Conservation (phyloP, 2,113 vertebrate species). For the Elephantulus edwardii region DNA sequence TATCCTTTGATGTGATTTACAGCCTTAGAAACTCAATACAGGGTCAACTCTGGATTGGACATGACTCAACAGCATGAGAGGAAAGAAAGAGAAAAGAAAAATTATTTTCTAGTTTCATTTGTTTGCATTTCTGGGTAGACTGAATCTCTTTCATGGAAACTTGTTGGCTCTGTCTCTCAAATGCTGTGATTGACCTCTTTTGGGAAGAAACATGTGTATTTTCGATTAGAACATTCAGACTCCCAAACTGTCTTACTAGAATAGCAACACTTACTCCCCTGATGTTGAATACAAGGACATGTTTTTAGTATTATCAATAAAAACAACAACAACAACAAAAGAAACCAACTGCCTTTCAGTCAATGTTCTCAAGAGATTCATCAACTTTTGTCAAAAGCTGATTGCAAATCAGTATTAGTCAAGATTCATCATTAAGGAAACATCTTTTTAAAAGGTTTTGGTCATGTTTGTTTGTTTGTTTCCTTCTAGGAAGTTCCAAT, state of each 20-base stretch:
- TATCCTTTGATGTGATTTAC: too few species aligned
- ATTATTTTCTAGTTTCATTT: not conserved
- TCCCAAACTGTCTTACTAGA: not conserved
- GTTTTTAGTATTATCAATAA: constrained; percentile 37
- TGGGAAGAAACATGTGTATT: not conserved
- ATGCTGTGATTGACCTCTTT: not conserved
- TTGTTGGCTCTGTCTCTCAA: not conserved
- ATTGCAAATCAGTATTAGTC: constrained; percentile 33
- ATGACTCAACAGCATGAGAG: too few species aligned
- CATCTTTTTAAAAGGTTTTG: not conserved
- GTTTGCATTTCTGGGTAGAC: not conserved
- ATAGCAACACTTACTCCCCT: not conserved
- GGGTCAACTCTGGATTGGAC: too few species aligned
- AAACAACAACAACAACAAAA: constrained; percentile 46
- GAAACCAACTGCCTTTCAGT: constrained; percentile 27
- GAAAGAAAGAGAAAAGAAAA: not conserved
- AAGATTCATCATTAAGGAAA: not conserved
- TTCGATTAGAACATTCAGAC: not conserved
- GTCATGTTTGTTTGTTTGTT: too few species aligned
- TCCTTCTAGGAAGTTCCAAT: constrained; percentile 41
- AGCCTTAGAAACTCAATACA: too few species aligned
- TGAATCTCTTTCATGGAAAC: not conserved
- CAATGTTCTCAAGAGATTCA: constrained; percentile 31
- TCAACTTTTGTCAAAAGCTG: not conserved
- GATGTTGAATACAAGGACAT: not conserved